Base-by-base conservation (phyloP, 1,140 invertebrate genomes). In the Pristionchus pacificus region DNA sequence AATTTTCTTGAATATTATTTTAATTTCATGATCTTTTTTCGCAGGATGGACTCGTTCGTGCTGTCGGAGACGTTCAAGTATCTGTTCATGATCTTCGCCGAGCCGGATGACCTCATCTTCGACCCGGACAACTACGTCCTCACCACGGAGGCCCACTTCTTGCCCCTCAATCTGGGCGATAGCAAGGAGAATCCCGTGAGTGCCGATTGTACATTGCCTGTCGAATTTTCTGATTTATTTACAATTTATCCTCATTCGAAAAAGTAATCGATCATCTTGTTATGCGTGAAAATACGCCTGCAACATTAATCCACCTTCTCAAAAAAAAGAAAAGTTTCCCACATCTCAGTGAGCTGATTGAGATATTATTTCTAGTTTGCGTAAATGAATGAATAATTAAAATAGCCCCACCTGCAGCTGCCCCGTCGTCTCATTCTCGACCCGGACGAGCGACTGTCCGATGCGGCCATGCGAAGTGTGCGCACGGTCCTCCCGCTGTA, bases 1-100 rank as follows among this genome's bases (percentile, higher is more conserved):
- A 30, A 61, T 15, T 6, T 61, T 15, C 60, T 61, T 61, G 19
- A 24, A 57, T 19, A 57, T 57, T 57, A 19, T 57, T 57, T 19
- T 19, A 57, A 19, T 57, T 57, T 19, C 55, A 57, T 57, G 19
- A 85, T 86, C 79, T 59, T 57, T 60, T 62, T 72, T 76, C 77
- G 24, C 75, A 88, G 94, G 77, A 96, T 98, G 94, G 95, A 98
- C 83, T 97, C 93, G 0, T 98, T 95, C 87, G 93, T 98, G 1
- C 86, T 98, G 0, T 92, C 95, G 0, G 95, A 98, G 86, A 98
- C 95, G 1, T 92, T 98, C 76, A 98, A 98, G 85, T 98, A 98
- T 85, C 86, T 98, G 6, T 98, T 91, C 85, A 88, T 98, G 79
- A 85, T 98, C 68, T 98, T 97, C 85, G 89, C 93, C 10, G 91